Base-by-base conservation (phyloP, 2,888 invertebrate genomes). In the Pilophorus perplexus region DNA sequence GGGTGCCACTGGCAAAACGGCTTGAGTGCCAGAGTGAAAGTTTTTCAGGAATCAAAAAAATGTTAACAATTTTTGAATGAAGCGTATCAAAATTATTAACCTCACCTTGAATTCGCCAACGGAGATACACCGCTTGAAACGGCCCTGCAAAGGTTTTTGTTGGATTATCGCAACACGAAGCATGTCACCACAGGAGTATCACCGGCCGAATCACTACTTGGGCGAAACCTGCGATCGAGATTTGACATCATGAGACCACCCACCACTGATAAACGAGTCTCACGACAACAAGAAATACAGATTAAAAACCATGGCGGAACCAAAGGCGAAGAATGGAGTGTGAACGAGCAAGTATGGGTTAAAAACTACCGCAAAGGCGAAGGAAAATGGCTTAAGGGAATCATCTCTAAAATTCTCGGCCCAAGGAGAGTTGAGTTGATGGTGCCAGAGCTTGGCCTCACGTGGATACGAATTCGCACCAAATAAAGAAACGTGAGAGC, bases 361-460 rank as follows among this genome's bases (percentile, higher is more conserved):
- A 18, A 50, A 16, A 50, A 50, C 27, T 50, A 50, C 25, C 10
- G 50, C 25, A 38, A 38, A 38, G 38, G 38, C n/a, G n/a, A n/a
- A n/a, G n/a, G n/a, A n/a, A n/a, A n/a, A n/a, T n/a, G n/a, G n/a
- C n/a, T n/a, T n/a, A n/a, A n/a, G n/a, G n/a, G n/a, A n/a, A n/a
- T n/a, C n/a, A n/a, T n/a, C n/a, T n/a, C n/a, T n/a, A n/a, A n/a
- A n/a, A n/a, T n/a, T n/a, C n/a, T n/a, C n/a, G n/a, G n/a, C n/a
- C n/a, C n/a, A n/a, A n/a, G n/a, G n/a, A n/a, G n/a, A n/a, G n/a
- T n/a, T n/a, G n/a, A n/a, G n/a, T n/a, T n/a, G n/a, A n/a, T n/a
- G n/a, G n/a, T n/a, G n/a, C n/a, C n/a, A n/a, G n/a, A n/a, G n/a
- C n/a, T n/a, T n/a, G n/a, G n/a, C n/a, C n/a, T n/a, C n/a, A n/a